phyloP scores from a whole-genome alignment of 2,888 invertebrate genomes.

The Drosophila siamana region DNA sequence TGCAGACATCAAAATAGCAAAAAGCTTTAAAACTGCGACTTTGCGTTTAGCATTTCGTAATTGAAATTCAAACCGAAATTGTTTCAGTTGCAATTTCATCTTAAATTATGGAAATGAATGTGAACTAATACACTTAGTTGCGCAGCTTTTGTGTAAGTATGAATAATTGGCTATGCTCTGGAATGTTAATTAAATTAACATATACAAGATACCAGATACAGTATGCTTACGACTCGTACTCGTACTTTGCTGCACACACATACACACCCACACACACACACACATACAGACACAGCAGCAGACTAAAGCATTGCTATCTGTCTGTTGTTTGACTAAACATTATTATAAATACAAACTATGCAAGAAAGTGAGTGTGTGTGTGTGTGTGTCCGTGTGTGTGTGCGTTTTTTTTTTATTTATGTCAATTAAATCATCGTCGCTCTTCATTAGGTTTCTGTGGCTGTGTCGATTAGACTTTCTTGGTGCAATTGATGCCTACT shows the following conservation, averaged over 20 bases:
- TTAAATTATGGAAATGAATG: constrained; percentile 54
- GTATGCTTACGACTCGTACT: neutral
- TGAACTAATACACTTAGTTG: constrained; percentile 16
- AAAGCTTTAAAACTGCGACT: constrained; percentile 71
- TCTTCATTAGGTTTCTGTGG: constrained; percentile 12
- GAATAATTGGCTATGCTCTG: constrained; percentile 72
- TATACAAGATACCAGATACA: constrained; percentile 22
- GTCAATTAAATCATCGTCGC: neutral
- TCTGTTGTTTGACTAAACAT: constrained; percentile 34
- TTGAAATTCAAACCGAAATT: constrained; percentile 43
- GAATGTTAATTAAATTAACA: constrained; percentile 75
- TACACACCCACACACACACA: neutral
- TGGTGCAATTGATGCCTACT: constrained; percentile 71
- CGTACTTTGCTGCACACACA: neutral
- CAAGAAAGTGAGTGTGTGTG: neutral
- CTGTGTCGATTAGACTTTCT: constrained; percentile 13
- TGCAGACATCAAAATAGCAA: constrained; percentile 74
- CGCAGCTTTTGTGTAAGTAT: constrained; percentile 39
- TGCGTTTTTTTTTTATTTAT: neutral
- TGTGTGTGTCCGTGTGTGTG: neutral
- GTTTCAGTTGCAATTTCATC: constrained; percentile 14
- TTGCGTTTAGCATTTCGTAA: constrained; percentile 47
- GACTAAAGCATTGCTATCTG: constrained; percentile 57
- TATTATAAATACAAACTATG: constrained; percentile 23
- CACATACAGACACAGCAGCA: constrained; percentile 20